Evolutionary conservation across 37 sponge, comb jelly and placozoan genomes (phyloP).

Genomic region (Petrosia ficiformis): DNA sequence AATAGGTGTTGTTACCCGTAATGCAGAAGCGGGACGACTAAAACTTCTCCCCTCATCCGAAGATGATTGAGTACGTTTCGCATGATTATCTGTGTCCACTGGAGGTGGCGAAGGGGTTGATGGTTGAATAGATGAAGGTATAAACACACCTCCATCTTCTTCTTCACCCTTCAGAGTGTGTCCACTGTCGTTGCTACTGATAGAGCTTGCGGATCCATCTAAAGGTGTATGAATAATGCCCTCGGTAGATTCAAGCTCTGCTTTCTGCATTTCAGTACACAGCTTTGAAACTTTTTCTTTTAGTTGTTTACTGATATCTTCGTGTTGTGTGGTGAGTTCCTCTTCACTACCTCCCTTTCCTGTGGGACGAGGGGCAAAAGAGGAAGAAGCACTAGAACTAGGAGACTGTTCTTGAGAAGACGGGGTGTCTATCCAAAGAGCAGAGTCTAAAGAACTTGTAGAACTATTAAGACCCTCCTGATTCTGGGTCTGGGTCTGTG

Average conservation of each 20-base stretch:
- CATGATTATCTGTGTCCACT: not conserved
- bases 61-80: not conserved
- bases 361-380: conserved; percentile 64
- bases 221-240: not conserved
- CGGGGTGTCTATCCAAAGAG: conserved; percentile 62
- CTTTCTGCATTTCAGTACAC: conserved; percentile 1
- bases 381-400: conserved; percentile 62
- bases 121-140: not conserved
- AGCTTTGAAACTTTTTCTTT: conserved; percentile 11
- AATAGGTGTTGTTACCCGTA: not conserved
- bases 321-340: not conserved
- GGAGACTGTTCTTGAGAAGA: conserved; percentile 72
- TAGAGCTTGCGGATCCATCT: conserved; percentile 1
- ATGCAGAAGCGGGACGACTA: not conserved
- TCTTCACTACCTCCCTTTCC: not conserved
- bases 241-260: not conserved
- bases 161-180: not conserved
- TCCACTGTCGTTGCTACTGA: not conserved
- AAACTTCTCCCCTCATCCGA: not conserved
- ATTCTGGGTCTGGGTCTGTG: not conserved
- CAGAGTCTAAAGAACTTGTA: conserved; percentile 58
- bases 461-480: conserved; percentile 35
- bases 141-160: not conserved
- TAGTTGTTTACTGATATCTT: conserved; percentile 1
- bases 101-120: not conserved